Percentiles rank a stretch among this genome's conserved stretches.
phyloP scores from a whole-genome alignment of 2,113 vertebrate genomes.

The Vidua chalybeata region DNA sequence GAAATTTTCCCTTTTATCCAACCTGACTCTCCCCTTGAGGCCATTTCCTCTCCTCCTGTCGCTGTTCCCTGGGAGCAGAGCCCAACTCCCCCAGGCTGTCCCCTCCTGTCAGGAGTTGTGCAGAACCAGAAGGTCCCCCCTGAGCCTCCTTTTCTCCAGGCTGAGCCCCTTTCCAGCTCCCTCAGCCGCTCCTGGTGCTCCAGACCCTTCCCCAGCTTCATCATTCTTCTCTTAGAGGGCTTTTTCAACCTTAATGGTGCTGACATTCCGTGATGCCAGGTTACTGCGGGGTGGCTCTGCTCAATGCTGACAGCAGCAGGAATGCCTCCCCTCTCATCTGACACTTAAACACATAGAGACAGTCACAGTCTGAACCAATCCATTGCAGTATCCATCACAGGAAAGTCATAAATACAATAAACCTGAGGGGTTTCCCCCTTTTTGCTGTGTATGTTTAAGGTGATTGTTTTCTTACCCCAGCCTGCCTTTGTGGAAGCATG shows the following conservation, averaged over 20 bases:
- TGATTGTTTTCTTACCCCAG: neutral
- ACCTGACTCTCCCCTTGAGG: neutral
- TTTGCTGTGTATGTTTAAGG: neutral
- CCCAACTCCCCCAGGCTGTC: rapidly evolving
- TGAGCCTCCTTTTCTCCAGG: neutral
- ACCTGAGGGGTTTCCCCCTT: rapidly evolving
- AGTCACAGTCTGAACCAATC: neutral
- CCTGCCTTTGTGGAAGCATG: neutral
- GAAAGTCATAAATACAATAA: neutral
- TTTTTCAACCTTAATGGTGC: neutral
- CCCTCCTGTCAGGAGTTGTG: neutral
- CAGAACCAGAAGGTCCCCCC: neutral
- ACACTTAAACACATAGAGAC: neutral
- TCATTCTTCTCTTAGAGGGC: neutral
- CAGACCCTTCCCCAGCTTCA: neutral
- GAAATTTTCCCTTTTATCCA: neutral
- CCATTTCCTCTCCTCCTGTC: rapidly evolving
- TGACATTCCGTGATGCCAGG: neutral
- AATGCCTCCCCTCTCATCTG: neutral
- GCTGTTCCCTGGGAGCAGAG: neutral
- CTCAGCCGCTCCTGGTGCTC: neutral
- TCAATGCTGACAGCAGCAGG: neutral
- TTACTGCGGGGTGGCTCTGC: neutral
- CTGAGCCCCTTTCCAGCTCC: neutral
- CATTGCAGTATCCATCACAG: neutral